phyloP scores from a whole-genome alignment of 2,113 vertebrate genomes.

The Junco hyemalis region DNA sequence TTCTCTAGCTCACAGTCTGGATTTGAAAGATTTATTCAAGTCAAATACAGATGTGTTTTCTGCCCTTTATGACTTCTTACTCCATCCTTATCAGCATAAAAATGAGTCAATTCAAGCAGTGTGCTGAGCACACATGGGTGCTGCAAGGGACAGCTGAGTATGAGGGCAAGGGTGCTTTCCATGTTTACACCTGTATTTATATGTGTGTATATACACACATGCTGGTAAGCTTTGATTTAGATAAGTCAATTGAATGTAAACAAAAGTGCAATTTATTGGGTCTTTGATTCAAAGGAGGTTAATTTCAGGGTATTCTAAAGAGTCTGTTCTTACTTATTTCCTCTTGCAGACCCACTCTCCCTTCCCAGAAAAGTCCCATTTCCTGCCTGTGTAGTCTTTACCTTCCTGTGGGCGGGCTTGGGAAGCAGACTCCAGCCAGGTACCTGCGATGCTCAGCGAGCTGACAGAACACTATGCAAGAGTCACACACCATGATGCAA shows the following conservation, averaged over 20 bases:
- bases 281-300: neutral
- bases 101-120: neutral
- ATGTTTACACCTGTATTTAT: neutral
- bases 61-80: neutral
- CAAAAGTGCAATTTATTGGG: neutral
- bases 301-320: neutral
- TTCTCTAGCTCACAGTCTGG: neutral
- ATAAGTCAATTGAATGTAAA: neutral
- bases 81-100: neutral
- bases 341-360: rapidly evolving
- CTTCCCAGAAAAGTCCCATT: neutral
- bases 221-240: neutral
- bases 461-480: neutral
- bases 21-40: neutral
- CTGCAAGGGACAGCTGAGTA: neutral
- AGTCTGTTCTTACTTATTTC: neutral
- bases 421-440: neutral
- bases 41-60: neutral
- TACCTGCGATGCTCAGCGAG: rapidly evolving
- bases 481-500: neutral
- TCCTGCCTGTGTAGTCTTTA: neutral
- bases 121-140: neutral
- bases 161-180: neutral
- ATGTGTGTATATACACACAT: neutral
- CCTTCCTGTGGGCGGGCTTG: neutral